Evolutionary conservation across 2,113 vertebrate species (phyloP).

Genomic region (Athene cunicularia): DNA sequence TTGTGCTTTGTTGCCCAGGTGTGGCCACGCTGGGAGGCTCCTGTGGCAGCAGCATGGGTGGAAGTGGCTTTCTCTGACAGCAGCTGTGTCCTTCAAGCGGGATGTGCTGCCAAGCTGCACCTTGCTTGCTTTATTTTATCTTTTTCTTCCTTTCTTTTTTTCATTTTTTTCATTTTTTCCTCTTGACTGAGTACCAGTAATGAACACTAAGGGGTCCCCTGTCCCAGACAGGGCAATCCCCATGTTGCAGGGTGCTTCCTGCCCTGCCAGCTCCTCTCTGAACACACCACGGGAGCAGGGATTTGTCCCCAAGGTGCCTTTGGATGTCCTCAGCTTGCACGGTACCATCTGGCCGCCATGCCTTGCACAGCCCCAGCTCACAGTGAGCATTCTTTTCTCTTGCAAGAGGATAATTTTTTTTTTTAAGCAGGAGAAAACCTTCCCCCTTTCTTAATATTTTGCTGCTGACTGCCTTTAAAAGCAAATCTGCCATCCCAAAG

Average conservation of each 20-base stretch:
- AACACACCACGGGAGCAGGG: accelerated
- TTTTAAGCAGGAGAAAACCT: not conserved
- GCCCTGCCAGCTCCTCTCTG: not conserved
- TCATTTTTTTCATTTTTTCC: not conserved
- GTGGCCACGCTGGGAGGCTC: not conserved
- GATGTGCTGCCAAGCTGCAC: not conserved
- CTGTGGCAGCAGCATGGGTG: not conserved
- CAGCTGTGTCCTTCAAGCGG: not conserved
- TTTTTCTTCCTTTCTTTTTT: not conserved
- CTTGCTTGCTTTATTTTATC: not conserved
- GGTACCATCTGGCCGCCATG: not conserved
- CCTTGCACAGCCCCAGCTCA: not conserved
- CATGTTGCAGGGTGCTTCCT: not conserved
- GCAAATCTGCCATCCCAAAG: not conserved
- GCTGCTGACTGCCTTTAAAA: not conserved
- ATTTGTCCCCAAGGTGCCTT: not conserved
- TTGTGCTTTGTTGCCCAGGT: not conserved
- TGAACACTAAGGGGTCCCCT: not conserved
- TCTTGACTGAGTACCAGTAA: not conserved
- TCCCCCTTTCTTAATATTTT: not conserved
- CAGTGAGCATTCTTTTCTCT: not conserved
- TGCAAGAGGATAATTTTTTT: accelerated
- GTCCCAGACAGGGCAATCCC: not conserved
- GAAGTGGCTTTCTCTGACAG: not conserved
- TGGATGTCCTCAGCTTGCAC: accelerated